Conservation (phyloP, 2,888 invertebrate genomes). For the Ennomos quercinarius region DNA sequence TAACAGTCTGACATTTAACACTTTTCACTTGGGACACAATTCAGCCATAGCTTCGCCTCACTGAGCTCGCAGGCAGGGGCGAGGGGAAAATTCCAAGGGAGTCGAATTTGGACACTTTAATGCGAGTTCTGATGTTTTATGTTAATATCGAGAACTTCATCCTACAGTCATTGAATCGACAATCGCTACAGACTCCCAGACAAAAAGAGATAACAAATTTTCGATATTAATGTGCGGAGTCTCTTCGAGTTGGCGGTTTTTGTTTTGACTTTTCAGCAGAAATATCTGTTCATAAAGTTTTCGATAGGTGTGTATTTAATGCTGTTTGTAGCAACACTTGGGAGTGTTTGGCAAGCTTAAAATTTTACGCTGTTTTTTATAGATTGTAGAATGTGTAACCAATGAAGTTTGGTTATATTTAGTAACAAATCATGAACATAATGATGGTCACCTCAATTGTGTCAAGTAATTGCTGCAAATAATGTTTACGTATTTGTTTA, state of each 20-base stretch:
- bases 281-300: conserved; percentile 3
- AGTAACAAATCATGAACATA: no score
- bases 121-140: conserved; percentile 85
- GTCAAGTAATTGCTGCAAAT: no score
- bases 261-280: not conserved
- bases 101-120: conserved; percentile 80
- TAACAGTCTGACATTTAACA: not conserved
- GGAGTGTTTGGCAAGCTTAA: no score
- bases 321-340: no score
- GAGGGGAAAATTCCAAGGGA: conserved; percentile 66
- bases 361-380: no score
- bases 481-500: no score
- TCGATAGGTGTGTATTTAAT: not conserved
- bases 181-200: conserved; percentile 41
- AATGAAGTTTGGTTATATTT: no score
- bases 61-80: conserved; percentile 60
- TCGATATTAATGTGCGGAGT: conserved; percentile 32
- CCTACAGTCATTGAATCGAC: conserved; percentile 68
- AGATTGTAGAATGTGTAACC: no score
- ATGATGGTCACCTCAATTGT: no score
- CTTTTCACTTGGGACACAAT: conserved; percentile 48
- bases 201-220: conserved; percentile 52
- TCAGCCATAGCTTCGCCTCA: conserved; percentile 54
- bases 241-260: not conserved
- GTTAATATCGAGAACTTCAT: conserved; percentile 77